These are phyloP conservation scores for Mustela nigripes DNA, from an alignment of 2,113 vertebrate species.

Conservation along the genomic window DNA sequence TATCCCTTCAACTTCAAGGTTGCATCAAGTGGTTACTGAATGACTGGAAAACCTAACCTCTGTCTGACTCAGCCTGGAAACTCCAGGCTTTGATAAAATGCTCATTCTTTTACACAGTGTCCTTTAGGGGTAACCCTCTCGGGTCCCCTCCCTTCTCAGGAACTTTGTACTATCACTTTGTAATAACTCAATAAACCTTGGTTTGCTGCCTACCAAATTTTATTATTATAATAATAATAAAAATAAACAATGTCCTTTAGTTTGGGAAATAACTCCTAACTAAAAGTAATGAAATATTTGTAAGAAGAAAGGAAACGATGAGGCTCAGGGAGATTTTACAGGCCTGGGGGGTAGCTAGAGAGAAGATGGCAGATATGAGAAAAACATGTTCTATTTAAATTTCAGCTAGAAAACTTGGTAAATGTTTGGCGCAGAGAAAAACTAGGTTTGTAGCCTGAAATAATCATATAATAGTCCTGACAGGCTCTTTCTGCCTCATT, in stretches of 20 bases:
- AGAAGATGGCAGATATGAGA: conserved; percentile 14
- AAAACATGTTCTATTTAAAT: conserved; percentile 48
- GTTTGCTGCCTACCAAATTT: neutral
- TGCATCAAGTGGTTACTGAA: neutral
- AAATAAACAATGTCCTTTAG: neutral
- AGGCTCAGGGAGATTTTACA: neutral
- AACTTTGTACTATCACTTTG: neutral
- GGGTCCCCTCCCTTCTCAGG: neutral
- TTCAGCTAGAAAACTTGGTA: conserved; percentile 18
- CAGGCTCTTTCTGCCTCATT: neutral
- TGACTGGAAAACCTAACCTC: neutral
- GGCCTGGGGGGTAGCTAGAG: neutral
- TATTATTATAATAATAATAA: neutral
- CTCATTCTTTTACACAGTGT: neutral
- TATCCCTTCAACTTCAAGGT: neutral
- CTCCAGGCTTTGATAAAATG: neutral
- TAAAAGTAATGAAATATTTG: conserved; percentile 11
- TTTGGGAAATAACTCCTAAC: conserved; percentile 33
- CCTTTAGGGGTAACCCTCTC: neutral
- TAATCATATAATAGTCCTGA: neutral
- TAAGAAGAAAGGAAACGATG: conserved; percentile 3
- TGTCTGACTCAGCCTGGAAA: neutral
- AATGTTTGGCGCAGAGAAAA: neutral
- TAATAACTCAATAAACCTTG: neutral
- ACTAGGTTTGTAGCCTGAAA: neutral